Percentiles rank a stretch among this genome's conserved stretches.
Evolutionary conservation across 2,797 vertebrate species (phyloP).

Genomic region (Rhabdomys pumilio): DNA sequence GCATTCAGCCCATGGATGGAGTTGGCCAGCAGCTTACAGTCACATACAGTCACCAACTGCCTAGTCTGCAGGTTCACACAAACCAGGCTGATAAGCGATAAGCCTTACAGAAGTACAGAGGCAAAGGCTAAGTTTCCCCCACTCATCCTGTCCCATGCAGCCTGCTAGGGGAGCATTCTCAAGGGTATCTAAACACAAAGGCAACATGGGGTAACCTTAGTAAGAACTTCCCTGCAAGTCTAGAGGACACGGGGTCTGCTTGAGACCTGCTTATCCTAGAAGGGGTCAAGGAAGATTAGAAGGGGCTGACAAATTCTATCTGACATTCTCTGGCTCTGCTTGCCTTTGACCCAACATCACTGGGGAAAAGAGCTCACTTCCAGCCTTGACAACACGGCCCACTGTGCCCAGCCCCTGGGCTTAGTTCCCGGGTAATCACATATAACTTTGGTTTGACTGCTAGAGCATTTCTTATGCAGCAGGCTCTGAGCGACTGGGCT

Average conservation of each 20-base stretch:
- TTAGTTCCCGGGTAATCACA: not conserved
- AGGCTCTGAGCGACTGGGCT: not conserved
- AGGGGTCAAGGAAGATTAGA: not conserved
- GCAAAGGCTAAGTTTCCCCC: not conserved
- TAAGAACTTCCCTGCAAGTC: not conserved
- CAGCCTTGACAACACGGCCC: not conserved
- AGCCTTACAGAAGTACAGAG: not conserved
- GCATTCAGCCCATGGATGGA: conserved; percentile 97
- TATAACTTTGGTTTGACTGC: not conserved
- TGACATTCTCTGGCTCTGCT: not conserved
- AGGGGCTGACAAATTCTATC: not conserved
- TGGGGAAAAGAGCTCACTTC: not conserved
- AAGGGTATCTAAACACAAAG: not conserved
- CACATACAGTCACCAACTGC: conserved; percentile 97
- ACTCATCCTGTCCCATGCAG: not conserved
- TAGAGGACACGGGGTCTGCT: not conserved
- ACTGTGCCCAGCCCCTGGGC: not conserved
- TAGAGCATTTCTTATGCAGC: not conserved
- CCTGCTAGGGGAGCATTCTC: not conserved
- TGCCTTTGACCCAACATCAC: not conserved
- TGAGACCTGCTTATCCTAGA: not conserved
- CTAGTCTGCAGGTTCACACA: conserved; percentile 91
- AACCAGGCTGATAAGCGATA: not conserved
- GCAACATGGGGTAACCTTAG: not conserved
- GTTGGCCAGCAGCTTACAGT: conserved; percentile 97